Base-by-base conservation (phyloP, 2,113 vertebrate genomes). In the Hippocampus barbouri region DNA sequence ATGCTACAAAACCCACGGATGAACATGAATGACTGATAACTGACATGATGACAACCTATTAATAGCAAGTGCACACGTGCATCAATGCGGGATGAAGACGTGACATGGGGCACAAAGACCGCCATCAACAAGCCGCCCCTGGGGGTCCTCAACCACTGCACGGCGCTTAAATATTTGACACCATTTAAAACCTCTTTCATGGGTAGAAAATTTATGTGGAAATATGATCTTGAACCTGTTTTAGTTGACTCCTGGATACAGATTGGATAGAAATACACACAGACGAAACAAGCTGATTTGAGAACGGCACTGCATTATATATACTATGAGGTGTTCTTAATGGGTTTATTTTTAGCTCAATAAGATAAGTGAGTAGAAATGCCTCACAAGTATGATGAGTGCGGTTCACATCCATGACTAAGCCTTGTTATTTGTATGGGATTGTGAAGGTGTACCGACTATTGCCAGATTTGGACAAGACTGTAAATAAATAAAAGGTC, bases 51-150 rank as follows among this genome's bases (percentile, higher is more conserved):
- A 83, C 73, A 71, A 79, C 34, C 47, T 88, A 83, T 85, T 84
- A 82, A 83, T 84, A 87, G 77, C 27, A 66, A 61, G 40, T 49
- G 51, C 60, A 20, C 5, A 20, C 10, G 47, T 64, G 53, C 2
- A 1, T 34, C 15, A 11, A 64, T 53, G 66, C 51, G 30, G 38
- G 25, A n/a, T 75, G 75, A 69, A 82, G 85, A 90, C 78, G 73
- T 90, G 89, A 85, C 84, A 78, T 2, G n/a, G 76, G 70, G 72
- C 81, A 86, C 76, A 59, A 34, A 62, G 41, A 25, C 23, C 63
- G 23, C 70, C 30, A 43, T 66, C 59, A 64, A 67, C 62, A 66
- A 38, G 41, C 8, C 34, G 5, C 5, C 9, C 41, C 18, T 38
- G 60, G 66, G 45, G 25, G 73, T 53, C 59, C 34, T 47, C 27